Percentiles rank a stretch among this genome's conserved stretches.
These are phyloP conservation scores for Mactromeris polynyma DNA, from an alignment of 2,888 invertebrate species.

Conservation along the genomic window DNA sequence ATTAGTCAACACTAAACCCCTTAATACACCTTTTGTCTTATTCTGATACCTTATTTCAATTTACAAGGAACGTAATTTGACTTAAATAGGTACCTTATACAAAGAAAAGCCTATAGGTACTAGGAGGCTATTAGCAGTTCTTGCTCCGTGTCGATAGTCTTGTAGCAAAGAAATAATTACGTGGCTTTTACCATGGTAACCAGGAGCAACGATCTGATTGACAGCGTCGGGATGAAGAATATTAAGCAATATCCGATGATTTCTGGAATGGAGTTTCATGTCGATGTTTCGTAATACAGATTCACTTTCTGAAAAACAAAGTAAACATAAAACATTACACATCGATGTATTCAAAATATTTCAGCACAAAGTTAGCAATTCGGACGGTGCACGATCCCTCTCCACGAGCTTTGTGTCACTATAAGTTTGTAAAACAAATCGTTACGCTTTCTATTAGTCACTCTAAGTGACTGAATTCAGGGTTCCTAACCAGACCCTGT, in stretches of 20 bases:
- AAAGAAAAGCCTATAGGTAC: constrained; percentile 82
- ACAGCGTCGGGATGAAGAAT: constrained; percentile 77
- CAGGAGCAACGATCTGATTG: constrained; percentile 75
- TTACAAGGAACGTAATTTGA: too few species aligned
- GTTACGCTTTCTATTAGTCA: too few species aligned
- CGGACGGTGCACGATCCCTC: too few species aligned
- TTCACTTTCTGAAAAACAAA: constrained; percentile 72
- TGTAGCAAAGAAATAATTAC: constrained; percentile 83
- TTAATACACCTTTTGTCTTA: not conserved
- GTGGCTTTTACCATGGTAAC: constrained; percentile 80
- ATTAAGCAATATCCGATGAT: constrained; percentile 78
- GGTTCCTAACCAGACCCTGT: too few species aligned
- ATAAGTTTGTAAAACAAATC: too few species aligned
- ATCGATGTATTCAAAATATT: too few species aligned
- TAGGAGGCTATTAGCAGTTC: constrained; percentile 79
- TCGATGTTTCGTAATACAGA: constrained; percentile 69
- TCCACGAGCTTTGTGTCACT: too few species aligned
- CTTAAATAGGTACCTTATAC: constrained; percentile 83
- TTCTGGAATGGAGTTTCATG: constrained; percentile 74
- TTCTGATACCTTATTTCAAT: not conserved
- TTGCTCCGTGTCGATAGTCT: constrained; percentile 82
- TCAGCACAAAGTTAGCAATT: too few species aligned
- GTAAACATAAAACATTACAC: not conserved
- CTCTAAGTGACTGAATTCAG: too few species aligned
- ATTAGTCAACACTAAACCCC: too few species aligned